Evolutionary conservation across 2,888 invertebrate species (phyloP), one percentile per base, ranked within the genome.

Genomic region (Xanthostigma xanthostigma): DNA sequence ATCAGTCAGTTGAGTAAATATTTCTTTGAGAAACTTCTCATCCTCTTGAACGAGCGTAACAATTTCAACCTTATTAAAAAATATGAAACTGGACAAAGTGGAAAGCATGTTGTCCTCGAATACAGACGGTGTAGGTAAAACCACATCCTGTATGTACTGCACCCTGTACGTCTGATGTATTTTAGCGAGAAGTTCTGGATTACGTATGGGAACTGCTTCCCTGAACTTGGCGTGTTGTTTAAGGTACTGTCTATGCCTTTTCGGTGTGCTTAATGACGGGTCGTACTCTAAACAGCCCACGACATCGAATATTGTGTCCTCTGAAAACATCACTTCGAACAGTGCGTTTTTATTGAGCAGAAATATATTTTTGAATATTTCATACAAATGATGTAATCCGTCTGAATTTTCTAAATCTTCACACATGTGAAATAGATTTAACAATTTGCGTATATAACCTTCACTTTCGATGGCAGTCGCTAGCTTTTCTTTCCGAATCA

Each of bases 131-230:
- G 97, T 93, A 27, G 98, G 98, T 64, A 99, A 74, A 60, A 98
- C 97, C 60, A 97, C 95, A 71, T 99, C 98, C 65, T 91, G 90
- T 61, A 98, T 96, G 71, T 99, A 99, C 74, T 99, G 98, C 62
- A 98, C 96, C 67, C 97, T 81, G 72, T 96, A 98, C 49, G 97
- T 98, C 72, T 98, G 97, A 72, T 99, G 98, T 59, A 99, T 99
- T 78, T 98, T 99, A 49, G 92, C 87, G 59, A 94, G 74, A 56
- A 99, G 76, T 71, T 97, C 97, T 54, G 80, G 78, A 69, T 96
- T 96, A 62, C 87, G 84, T 53, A 99, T 95, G 50, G 95, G 94
- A 62, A 99, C 89, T 49, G 90, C 91, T 69, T 91, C 90, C 60
- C 86, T 83, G 66, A 91, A 92, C 70, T 84, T 87, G 17, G 95